Evolutionary conservation across 2,888 invertebrate species (phyloP).

Genomic region (Kuschelorhynchus macadamiae): DNA sequence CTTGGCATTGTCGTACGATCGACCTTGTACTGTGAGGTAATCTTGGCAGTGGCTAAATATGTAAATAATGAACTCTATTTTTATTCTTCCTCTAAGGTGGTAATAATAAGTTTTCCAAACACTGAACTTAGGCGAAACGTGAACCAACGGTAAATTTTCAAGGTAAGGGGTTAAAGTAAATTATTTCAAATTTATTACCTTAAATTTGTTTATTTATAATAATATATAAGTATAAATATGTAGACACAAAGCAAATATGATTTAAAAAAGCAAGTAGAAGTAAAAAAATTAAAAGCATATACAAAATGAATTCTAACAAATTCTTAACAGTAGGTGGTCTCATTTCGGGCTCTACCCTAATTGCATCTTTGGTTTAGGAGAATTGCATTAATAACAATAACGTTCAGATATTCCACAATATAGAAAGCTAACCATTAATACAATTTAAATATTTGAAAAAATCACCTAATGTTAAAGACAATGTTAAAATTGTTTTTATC

Average conservation of each 20-base stretch:
- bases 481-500: conserved; percentile 15
- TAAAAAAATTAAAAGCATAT: conserved; percentile 22
- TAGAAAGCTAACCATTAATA: background rate
- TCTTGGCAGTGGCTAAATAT: too few species aligned
- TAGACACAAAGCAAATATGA: conserved; percentile 44
- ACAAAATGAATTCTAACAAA: conserved; percentile 15
- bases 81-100: too few species aligned
- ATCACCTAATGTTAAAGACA: conserved; percentile 3
- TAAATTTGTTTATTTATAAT: conserved; percentile 36
- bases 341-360: background rate
- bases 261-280: conserved; percentile 39
- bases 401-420: background rate
- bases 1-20: too few species aligned
- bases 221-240: conserved; percentile 45
- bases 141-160: too few species aligned
- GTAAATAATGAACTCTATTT: too few species aligned
- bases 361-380: background rate
- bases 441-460: conserved; percentile 9
- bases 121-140: too few species aligned
- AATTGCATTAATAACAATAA: background rate
- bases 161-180: too few species aligned
- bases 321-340: conserved; percentile 2
- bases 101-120: too few species aligned
- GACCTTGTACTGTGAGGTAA: too few species aligned
- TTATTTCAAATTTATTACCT: conserved; percentile 5